A percentile compares a stretch with the other conserved stretches of the same genome.
Conservation (phyloP, 2,113 vertebrate species). For the Morone chrysops region DNA sequence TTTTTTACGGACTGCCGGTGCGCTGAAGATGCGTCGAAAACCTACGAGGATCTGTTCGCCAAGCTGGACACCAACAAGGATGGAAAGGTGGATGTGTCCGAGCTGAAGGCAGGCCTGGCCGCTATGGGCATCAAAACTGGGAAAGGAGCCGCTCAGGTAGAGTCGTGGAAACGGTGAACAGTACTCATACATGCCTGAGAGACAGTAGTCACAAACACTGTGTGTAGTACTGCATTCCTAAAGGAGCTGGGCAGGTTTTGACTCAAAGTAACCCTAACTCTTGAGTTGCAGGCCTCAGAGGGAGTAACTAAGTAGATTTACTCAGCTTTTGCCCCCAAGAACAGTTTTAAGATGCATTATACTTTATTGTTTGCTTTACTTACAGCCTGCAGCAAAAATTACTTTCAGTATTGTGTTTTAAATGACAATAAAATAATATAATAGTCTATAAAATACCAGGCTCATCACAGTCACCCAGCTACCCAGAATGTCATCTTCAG, state of each 20-base stretch:
- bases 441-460: not conserved
- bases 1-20: slow-evolving; percentile 83
- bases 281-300: not conserved
- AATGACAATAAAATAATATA: too few relatives aligned
- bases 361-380: not conserved
- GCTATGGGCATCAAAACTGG: slow-evolving; percentile 87
- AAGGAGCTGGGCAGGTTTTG: not conserved
- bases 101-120: slow-evolving; percentile 90
- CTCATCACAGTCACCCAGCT: not conserved
- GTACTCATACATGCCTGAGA: not conserved
- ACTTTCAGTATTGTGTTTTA: too few relatives aligned
- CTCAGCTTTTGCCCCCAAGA: not conserved
- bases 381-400: too few relatives aligned
- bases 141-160: slow-evolving; percentile 89
- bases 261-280: not conserved
- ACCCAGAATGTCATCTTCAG: not conserved
- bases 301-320: not conserved
- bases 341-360: not conserved
- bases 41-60: slow-evolving; percentile 89
- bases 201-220: not conserved
- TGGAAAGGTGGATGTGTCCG: slow-evolving; percentile 91
- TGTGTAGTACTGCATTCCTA: not conserved
- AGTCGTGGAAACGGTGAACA: not conserved
- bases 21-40: slow-evolving; percentile 66
- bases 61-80: slow-evolving; percentile 91